Base-by-base conservation (phyloP, 1,140 invertebrate genomes). In the Cephus cinctus region DNA sequence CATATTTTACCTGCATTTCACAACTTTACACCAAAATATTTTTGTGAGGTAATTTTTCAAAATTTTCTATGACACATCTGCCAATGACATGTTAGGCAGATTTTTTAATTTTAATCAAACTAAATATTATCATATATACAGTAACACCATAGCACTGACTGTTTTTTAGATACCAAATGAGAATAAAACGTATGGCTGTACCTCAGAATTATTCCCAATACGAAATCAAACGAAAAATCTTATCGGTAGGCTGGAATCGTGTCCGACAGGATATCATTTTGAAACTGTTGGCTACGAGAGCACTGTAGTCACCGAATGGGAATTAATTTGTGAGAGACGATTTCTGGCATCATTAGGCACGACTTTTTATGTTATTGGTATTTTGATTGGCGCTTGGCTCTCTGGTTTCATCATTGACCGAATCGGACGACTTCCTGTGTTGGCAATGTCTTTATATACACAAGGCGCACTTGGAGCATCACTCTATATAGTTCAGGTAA, bases 351-450 rank as follows among this genome's bases (percentile, higher is more conserved):
- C 59, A 15, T 61, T 80, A 16, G 70, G 77, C 0, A 70, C 72
- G 1, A 76, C 75, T 4, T 61, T 79, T 16, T 82, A 81, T 52
- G 78, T 76, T 36, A 45, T 58, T 15, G 80, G 80, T 0, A 71
- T 81, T 1, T 71, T 81, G 56, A 51, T 83, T 25, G 82, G 82
- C 8, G 80, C 79, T 2, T 61, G 79, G 22, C 30, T 83, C 4
- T 74, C 79, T 52, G 81, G 81, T 18, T 52, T 75, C 21, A 44
- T 83, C 14, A 68, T 75, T 1, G 82, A 84, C 60, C 71, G 73
- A 25, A 77, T 76, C 57, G 80, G 79, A 0, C 64, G 80, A 36
- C 75, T 76, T 54, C 73, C 71, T 21, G 61, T 80, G 1, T 64
- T 83, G 50, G 65, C 81, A 11, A 54, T 78, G 4, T 75, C 76